Percentiles rank a stretch among this genome's conserved stretches.
These are phyloP conservation scores for Petrosia ficiformis DNA, from an alignment of 37 sponge, comb jelly and placozoan species.

Conservation along the genomic window DNA sequence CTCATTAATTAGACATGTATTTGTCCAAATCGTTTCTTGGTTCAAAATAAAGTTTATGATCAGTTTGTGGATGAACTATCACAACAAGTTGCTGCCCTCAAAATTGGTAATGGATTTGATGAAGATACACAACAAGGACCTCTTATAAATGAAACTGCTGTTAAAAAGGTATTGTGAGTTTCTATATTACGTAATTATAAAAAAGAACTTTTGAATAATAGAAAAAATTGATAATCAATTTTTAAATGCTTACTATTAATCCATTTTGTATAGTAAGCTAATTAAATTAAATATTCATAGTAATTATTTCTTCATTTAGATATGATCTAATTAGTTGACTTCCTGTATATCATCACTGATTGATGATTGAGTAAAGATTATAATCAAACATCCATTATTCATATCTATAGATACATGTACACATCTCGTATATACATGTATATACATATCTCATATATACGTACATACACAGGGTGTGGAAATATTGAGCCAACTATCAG, in stretches of 20 bases:
- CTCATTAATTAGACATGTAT: conserved; percentile 45
- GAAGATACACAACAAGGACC: conserved; percentile 80
- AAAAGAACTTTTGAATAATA: not conserved
- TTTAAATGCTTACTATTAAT: not conserved
- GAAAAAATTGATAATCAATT: not conserved
- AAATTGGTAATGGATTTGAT: conserved; percentile 69
- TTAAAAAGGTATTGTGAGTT: conserved; percentile 71
- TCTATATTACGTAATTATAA: too few relatives aligned
- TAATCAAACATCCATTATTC: not conserved
- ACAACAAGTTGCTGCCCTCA: conserved; percentile 47
- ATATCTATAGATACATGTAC: too few relatives aligned
- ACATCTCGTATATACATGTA: too few relatives aligned
- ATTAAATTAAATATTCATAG: not conserved
- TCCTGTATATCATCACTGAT: too few relatives aligned
- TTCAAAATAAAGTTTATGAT: conserved; percentile 76
- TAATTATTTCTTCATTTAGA: too few relatives aligned
- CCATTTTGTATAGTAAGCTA: not conserved
- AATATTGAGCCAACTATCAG: too few relatives aligned
- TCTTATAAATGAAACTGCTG: conserved; percentile 78
- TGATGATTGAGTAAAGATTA: too few relatives aligned
- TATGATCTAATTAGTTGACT: too few relatives aligned
- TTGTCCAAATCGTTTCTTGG: conserved; percentile 68
- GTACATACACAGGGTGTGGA: too few relatives aligned
- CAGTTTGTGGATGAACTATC: conserved; percentile 65
- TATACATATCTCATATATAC: too few relatives aligned